Evolutionary conservation across 2,797 vertebrate genomes (phyloP).

Genomic region (Rachycentron canadum): DNA sequence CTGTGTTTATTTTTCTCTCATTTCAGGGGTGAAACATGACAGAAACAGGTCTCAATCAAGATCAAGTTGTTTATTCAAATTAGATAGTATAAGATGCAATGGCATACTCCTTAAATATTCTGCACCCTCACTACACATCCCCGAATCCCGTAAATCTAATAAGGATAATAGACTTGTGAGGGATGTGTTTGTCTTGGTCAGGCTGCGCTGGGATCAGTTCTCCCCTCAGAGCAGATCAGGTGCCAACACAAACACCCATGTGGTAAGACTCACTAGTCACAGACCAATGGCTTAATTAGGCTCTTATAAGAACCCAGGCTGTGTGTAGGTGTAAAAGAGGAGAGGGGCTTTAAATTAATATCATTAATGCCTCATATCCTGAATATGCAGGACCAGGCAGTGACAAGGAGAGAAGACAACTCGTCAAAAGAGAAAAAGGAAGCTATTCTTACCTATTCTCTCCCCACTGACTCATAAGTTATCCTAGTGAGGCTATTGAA

Average conservation of each 20-base stretch:
- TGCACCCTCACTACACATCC: slow-evolving; percentile 64
- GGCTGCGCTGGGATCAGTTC: slow-evolving; percentile 63
- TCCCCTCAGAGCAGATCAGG: slow-evolving; percentile 50
- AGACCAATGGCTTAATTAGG: slow-evolving; percentile 69
- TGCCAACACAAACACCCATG: slow-evolving; percentile 77
- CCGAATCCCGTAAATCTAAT: slow-evolving; percentile 76
- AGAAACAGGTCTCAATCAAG: slow-evolving; percentile 56
- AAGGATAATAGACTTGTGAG: slow-evolving; percentile 77
- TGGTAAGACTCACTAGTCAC: slow-evolving; percentile 71
- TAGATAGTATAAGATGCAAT: slow-evolving; percentile 52
- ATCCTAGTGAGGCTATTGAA: slow-evolving; percentile 23
- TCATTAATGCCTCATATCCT: slow-evolving; percentile 79
- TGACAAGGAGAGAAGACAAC: slow-evolving; percentile 42
- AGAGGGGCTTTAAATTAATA: slow-evolving; percentile 53
- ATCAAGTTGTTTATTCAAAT: slow-evolving; percentile 68
- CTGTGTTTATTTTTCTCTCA: slow-evolving; percentile 61
- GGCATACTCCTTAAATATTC: slow-evolving; percentile 69
- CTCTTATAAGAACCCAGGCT: slow-evolving; percentile 57
- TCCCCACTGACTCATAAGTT: not conserved
- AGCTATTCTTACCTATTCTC: slow-evolving; percentile 22
- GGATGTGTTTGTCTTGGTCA: slow-evolving; percentile 78
- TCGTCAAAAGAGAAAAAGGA: slow-evolving; percentile 36
- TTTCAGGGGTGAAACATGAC: slow-evolving; percentile 49
- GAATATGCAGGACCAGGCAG: slow-evolving; percentile 53
- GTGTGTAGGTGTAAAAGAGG: slow-evolving; percentile 64